phyloP scores from a whole-genome alignment of 2,113 vertebrate species.

The Pavo muticus region DNA sequence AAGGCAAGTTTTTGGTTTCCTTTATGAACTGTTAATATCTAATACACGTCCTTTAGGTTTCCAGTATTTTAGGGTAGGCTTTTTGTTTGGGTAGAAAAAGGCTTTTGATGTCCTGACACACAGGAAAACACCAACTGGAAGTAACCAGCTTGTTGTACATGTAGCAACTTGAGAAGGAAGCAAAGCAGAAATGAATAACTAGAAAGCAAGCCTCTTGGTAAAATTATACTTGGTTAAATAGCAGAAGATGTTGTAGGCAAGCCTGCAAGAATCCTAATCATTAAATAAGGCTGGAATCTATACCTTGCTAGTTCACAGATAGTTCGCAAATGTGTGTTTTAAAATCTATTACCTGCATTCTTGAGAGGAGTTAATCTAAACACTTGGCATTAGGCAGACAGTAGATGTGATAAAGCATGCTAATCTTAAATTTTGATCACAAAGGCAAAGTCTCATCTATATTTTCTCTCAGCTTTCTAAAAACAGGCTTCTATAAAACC shows the following conservation, averaged over 20 bases:
- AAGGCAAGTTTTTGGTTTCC: not conserved
- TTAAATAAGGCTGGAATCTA: not conserved
- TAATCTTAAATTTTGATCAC: not conserved
- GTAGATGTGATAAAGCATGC: not conserved
- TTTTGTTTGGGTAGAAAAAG: not conserved
- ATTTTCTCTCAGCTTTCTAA: not conserved
- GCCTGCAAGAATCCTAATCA: not conserved
- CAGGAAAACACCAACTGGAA: not conserved
- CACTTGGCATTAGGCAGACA: not conserved
- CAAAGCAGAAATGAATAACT: not conserved
- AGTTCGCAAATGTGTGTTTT: not conserved
- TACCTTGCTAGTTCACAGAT: not conserved
- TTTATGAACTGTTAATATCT: not conserved
- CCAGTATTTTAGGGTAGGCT: not conserved
- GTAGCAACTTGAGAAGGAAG: not conserved
- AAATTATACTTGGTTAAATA: not conserved
- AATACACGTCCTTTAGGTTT: not conserved
- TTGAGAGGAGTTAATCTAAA: not conserved
- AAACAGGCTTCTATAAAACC: not conserved
- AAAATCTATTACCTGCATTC: not conserved
- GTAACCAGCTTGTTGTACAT: not conserved
- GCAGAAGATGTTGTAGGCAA: not conserved
- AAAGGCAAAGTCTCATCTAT: not conserved
- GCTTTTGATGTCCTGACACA: not conserved
- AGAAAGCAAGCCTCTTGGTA: not conserved